These are phyloP conservation scores for Burhinus oedicnemus DNA, from an alignment of 2,113 vertebrate genomes.

Conservation along the genomic window DNA sequence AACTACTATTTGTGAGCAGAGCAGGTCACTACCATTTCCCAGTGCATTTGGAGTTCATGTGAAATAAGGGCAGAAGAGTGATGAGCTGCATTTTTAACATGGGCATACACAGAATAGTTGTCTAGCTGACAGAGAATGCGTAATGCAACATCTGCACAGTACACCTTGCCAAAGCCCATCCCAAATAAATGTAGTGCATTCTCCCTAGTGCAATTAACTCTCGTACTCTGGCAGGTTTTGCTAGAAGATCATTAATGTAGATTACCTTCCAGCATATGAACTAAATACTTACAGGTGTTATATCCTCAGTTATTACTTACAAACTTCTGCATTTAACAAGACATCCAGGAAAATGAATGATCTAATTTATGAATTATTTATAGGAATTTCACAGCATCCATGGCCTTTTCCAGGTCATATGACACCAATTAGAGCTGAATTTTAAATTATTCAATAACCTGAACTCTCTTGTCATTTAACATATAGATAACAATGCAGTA, in stretches of 20 bases:
- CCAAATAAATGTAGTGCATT: slow-evolving; percentile 79
- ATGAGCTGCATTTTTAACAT: slow-evolving; percentile 63
- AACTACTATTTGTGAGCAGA: slow-evolving; percentile 58
- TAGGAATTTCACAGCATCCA: slow-evolving; percentile 80
- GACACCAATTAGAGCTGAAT: slow-evolving; percentile 87
- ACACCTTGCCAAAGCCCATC: slow-evolving; percentile 75
- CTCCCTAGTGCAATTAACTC: slow-evolving; percentile 81
- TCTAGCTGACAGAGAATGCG: slow-evolving; percentile 69
- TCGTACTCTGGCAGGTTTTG: slow-evolving; percentile 75
- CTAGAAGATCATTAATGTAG: slow-evolving; percentile 84
- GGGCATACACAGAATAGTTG: slow-evolving; percentile 60
- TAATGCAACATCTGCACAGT: slow-evolving; percentile 77
- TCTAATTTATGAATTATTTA: slow-evolving; percentile 85
- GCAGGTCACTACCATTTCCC: slow-evolving; percentile 63
- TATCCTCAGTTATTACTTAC: slow-evolving; percentile 82
- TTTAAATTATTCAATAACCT: slow-evolving; percentile 88
- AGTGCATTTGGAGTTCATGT: slow-evolving; percentile 68
- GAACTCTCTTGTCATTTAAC: slow-evolving; percentile 87
- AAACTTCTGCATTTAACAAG: slow-evolving; percentile 83
- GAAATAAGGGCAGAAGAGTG: slow-evolving; percentile 69
- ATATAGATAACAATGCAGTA: slow-evolving; percentile 86
- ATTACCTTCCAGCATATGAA: slow-evolving; percentile 81
- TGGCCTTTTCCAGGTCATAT: slow-evolving; percentile 85
- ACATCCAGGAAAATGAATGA: slow-evolving; percentile 81
- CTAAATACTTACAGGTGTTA: slow-evolving; percentile 87